Base-by-base conservation (phyloP, 2,888 invertebrate genomes). In the Drosophila mayaguana region DNA sequence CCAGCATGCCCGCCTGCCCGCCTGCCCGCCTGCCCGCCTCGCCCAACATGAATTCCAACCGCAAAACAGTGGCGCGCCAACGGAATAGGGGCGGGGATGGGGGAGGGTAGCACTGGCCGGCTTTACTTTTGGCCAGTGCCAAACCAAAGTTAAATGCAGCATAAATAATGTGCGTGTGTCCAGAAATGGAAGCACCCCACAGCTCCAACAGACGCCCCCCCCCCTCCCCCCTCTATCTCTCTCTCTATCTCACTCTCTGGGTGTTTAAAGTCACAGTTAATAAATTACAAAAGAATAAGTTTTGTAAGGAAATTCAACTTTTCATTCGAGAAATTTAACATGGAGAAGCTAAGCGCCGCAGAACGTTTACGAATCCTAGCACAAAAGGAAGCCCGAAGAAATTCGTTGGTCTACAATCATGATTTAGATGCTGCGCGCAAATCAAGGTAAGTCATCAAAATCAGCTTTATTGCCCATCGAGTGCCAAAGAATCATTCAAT, bases 141-240 rank as follows among this genome's bases (percentile, higher is more conserved):
- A 82, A 85, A 89, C 89, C 89, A 85, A 85, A 86, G 85, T 89
- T 89, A 86, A 86, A 86, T 86, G 90, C 89, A 82, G 85, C 89
- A 89, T 86, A 80, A 86, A 89, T 89, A 89, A 84, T 89, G 80
- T 83, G 89, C 75, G 89, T 87, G 84, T 67, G 73, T 69, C 60
- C 60, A 18, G 40, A 11, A 54, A 59, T 43, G 36, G 32, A 43
- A 67, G 42, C 20, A 6, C 25, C 25, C 45, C 48, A 48, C 22
- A 16, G 14, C 11, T 46, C 3, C 22, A 12, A 1, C 6, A 20
- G 28, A n/a, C 11, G 2, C 16, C 46, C 18, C 16, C 5, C 14
- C 1, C 36, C 8, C 53, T 2, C 36, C 0, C 36, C 22, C 2
- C 22, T 22, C 20, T n/a, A 3, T 18, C 16, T 2, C 51, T 16